Conservation (phyloP, 2,888 invertebrate species). For the Alviniconcha strummeri region DNA sequence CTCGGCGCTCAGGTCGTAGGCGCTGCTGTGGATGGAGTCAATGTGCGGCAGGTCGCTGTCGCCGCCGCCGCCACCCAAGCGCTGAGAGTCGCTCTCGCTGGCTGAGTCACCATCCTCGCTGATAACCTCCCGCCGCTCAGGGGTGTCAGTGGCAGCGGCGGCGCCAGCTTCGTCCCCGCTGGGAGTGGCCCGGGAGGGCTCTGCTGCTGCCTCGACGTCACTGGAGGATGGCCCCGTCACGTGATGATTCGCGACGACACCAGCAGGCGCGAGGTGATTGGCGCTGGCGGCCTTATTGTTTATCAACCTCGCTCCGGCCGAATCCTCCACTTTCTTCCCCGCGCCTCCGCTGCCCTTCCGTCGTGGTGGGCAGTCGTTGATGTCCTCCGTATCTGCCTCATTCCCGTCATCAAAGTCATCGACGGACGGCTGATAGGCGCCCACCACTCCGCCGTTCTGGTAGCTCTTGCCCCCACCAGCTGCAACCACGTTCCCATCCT, state of each 20-base stretch:
- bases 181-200: conserved; percentile 25
- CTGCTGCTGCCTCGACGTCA: background rate
- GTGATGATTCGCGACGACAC: no score
- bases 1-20: conserved; percentile 58
- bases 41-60: conserved; percentile 63
- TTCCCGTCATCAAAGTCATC: conserved; percentile 64
- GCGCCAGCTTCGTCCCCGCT: conserved; percentile 14
- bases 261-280: no score
- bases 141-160: background rate
- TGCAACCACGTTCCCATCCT: conserved; percentile 35
- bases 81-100: conserved; percentile 36
- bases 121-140: background rate
- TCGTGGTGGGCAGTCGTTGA: conserved; percentile 26
- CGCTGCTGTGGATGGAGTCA: conserved; percentile 66
- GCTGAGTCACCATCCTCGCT: conserved; percentile 25
- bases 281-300: no score
- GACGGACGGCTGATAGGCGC: conserved; percentile 22
- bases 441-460: background rate
- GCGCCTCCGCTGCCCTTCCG: background rate
- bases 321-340: conserved; percentile 20
- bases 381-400: conserved; percentile 65
- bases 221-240: no score
- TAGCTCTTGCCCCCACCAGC: background rate
- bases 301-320: background rate
- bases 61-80: background rate